These are phyloP conservation scores for Platyrinchus mystaceus DNA, from an alignment of 2,797 vertebrate species.

Conservation along the genomic window DNA sequence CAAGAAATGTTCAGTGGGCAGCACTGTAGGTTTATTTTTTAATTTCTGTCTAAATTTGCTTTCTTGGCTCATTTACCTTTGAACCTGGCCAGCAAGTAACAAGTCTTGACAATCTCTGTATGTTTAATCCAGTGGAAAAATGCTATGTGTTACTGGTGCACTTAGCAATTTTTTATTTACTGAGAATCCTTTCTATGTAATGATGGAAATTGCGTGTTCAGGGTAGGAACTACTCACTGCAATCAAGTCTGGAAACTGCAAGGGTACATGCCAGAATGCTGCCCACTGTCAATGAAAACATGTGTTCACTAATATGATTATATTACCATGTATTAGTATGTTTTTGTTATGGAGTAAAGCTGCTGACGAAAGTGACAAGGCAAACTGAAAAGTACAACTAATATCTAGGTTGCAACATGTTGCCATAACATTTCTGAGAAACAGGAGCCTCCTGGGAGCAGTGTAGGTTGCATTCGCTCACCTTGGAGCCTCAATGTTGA, in stretches of 20 bases:
- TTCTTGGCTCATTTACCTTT: neutral
- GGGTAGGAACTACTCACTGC: neutral
- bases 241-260: neutral
- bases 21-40: neutral
- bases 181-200: neutral
- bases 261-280: neutral
- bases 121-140: neutral
- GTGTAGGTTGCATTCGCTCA: neutral
- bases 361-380: neutral
- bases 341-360: neutral
- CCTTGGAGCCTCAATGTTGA: neutral
- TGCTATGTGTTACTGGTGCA: accelerated
- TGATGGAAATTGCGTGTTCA: neutral
- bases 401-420: neutral
- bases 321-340: neutral
- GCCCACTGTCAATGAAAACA: neutral
- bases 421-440: slow-evolving; percentile 50
- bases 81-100: neutral
- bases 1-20: neutral
- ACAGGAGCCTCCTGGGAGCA: neutral
- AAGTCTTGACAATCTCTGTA: neutral
- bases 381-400: slow-evolving; percentile 22
- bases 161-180: neutral
- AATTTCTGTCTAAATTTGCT: neutral
- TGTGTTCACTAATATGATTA: neutral